Evolutionary conservation across 2,888 invertebrate genomes (phyloP), one percentile per base, ranked within the genome.

Genomic region (Pyrgus malvae): DNA sequence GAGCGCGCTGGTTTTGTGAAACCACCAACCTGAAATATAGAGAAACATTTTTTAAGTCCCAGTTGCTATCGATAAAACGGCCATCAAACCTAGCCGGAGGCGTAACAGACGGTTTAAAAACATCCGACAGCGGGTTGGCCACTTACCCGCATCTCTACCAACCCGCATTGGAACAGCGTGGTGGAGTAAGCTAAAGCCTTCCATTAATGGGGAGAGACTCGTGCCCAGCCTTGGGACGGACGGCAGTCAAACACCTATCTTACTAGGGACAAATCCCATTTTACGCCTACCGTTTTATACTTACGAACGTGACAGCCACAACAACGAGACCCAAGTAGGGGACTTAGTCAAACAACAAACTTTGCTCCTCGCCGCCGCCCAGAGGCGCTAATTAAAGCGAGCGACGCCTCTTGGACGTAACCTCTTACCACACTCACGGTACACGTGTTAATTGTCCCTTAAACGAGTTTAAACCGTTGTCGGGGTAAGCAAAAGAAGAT

Each of bases 1-100:
- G 90, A 55, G 96, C 95, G 66, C 95, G 92, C 72, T 95, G 95
- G 84, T 94, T 94, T 86, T 96, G 96, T 9, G 95, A 95, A 67
- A 96, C 96, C 70, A 96, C 95, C 80, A 96, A 85, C 81, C 96
- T 96, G 89, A 40, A 90, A 91, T 17, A 2, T 4, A 16, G 16
- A 7, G 14, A 19, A 38, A 35, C 2, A 33, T n/a, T n/a, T n/a
- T n/a, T n/a, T n/a, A n/a, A n/a, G n/a, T n/a, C n/a, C n/a, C n/a
- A n/a, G n/a, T n/a, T n/a, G n/a, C n/a, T n/a, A n/a, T n/a, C n/a
- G n/a, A n/a, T n/a, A n/a, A n/a, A n/a, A n/a, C n/a, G n/a, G n/a
- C n/a, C n/a, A n/a, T n/a, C n/a, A n/a, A n/a, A n/a, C n/a, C n/a
- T n/a, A n/a, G n/a, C n/a, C n/a, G n/a, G n/a, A n/a, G n/a, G n/a